Evolutionary conservation across 2,113 vertebrate species (phyloP).

Genomic region (Anseranas semipalmata): DNA sequence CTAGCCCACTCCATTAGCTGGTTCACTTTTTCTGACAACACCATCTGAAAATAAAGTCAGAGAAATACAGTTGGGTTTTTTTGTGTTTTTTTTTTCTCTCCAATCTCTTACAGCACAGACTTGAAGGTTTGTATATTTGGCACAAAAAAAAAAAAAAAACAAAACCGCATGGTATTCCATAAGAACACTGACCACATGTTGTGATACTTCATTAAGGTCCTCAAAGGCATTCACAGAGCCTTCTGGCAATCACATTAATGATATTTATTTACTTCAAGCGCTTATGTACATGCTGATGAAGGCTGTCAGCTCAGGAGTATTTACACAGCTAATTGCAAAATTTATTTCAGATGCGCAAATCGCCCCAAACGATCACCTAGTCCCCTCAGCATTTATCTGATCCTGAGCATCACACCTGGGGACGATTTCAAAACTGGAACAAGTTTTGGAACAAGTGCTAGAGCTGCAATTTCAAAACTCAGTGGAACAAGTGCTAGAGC

Average conservation of each 20-base stretch:
- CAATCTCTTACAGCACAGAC: neutral
- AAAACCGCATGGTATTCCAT: too few species aligned
- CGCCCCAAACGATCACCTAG: too few species aligned
- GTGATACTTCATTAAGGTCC: neutral
- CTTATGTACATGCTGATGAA: neutral
- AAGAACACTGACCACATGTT: neutral
- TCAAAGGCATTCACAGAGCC: neutral
- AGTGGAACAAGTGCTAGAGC: too few species aligned
- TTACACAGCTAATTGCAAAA: accelerated
- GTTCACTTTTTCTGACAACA: conserved; percentile 93
- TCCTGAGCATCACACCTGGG: neutral
- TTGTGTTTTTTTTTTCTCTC: accelerated
- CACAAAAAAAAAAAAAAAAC: too few species aligned
- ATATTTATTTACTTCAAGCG: neutral
- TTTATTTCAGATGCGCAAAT: neutral
- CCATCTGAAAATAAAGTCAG: conserved; percentile 78
- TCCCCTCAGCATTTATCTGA: accelerated
- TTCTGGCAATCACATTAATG: accelerated
- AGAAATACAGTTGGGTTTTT: neutral
- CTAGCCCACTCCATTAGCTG: conserved; percentile 96
- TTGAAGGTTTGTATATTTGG: neutral
- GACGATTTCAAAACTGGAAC: neutral
- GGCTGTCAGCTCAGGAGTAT: neutral
- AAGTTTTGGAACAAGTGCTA: neutral
- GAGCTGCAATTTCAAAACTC: too few species aligned